Evolutionary conservation across 2,797 vertebrate genomes (phyloP).

Genomic region (Pangasius larnaudii): DNA sequence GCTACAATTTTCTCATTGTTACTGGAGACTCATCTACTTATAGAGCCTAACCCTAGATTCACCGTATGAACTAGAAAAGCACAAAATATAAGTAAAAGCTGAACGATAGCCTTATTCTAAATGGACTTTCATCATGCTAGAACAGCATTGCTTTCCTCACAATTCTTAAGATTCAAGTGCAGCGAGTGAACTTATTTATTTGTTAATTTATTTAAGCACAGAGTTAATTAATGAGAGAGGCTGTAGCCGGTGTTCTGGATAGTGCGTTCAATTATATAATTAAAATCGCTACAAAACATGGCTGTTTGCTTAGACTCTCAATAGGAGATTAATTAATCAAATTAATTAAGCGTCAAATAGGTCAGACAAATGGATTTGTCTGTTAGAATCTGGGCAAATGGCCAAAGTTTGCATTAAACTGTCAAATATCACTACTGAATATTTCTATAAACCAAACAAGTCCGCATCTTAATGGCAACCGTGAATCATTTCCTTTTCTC

Average conservation of each 20-base stretch:
- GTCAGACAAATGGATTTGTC: background rate
- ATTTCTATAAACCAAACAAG: background rate
- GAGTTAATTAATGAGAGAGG: constrained; percentile 6
- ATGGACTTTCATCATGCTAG: background rate
- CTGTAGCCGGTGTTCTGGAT: background rate
- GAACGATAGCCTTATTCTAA: background rate
- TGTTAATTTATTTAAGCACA: background rate
- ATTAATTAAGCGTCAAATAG: constrained; percentile 8
- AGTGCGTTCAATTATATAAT: background rate
- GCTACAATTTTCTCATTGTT: background rate
- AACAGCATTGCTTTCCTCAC: background rate
- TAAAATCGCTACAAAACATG: constrained; percentile 14
- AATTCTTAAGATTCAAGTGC: background rate
- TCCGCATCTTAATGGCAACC: background rate
- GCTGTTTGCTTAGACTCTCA: constrained; percentile 2
- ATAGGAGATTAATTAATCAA: background rate
- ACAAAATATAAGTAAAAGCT: background rate
- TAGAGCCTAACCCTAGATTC: background rate
- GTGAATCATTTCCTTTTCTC: background rate
- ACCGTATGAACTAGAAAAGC: no score
- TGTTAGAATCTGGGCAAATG: background rate
- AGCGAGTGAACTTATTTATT: background rate
- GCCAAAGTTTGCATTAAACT: background rate
- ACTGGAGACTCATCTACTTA: background rate
- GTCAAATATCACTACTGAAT: background rate